phyloP scores from a whole-genome alignment of 92 coral and sea anemone genomes.

The Phenganax subtilis region DNA sequence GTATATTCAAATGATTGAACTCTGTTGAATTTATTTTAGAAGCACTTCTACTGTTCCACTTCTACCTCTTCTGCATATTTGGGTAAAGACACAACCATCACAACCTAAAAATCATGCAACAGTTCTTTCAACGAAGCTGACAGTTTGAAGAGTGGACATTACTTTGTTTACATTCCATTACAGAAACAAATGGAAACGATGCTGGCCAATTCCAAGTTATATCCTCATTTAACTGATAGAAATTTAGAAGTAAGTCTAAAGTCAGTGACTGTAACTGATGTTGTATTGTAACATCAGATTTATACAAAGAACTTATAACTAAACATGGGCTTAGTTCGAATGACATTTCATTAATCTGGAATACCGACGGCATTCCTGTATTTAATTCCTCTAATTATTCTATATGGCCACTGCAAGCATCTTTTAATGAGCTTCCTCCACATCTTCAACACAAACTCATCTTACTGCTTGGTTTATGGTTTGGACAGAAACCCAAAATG shows the following conservation, averaged over 20 bases:
- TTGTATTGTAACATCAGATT: constrained; percentile 17
- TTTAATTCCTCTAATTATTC: constrained; percentile 24
- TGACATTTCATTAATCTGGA: constrained; percentile 29
- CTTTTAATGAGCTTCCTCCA: constrained; percentile 29
- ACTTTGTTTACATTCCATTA: constrained; percentile 22
- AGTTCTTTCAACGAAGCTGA: background rate
- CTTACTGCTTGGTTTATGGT: constrained; percentile 32
- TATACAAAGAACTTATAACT: constrained; percentile 20
- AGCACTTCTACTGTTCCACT: constrained; percentile 10
- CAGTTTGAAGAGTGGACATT: constrained; percentile 10
- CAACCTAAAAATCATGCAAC: background rate
- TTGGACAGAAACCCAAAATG: constrained; percentile 17
- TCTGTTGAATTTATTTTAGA: constrained; percentile 10
- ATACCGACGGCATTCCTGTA: constrained; percentile 25
- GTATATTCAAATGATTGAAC: background rate
- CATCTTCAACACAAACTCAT: constrained; percentile 11
- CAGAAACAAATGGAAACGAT: background rate
- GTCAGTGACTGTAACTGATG: constrained; percentile 12
- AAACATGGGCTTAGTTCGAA: background rate
- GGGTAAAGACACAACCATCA: constrained; percentile 1
- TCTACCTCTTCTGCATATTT: background rate
- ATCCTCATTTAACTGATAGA: background rate
- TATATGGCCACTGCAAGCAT: constrained; percentile 25
- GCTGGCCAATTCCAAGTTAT: background rate
- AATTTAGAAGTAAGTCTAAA: background rate